Evolutionary conservation across 2,113 vertebrate species (phyloP), one percentile per base, ranked within the genome.

Genomic region (Progne subis): DNA sequence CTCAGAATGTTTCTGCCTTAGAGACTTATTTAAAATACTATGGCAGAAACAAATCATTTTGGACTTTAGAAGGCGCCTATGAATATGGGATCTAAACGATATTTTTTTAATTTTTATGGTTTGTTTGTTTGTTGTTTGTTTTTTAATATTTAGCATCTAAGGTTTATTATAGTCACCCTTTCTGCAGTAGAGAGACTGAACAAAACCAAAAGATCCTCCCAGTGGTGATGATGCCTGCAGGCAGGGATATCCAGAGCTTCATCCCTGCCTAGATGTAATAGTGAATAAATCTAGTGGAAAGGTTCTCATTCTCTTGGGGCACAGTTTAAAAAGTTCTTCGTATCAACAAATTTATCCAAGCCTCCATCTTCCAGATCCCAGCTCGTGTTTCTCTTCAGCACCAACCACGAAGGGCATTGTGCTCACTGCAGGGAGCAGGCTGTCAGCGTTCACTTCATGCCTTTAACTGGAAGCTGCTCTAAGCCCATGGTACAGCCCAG

Each of bases 401-500:
- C 3, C 34, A 63, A 12, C 11, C 6, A 9, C 0, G 0, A 9
- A 21, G 6, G 28, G 28, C 26, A 56, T 14, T 2, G 0, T 12
- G 34, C 24, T 71, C 4, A 6, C 34, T 47, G 61, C 2, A 2
- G 11, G 32, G 32, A 82, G 43, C 0, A 0, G 28, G 19, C 25
- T 64, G n/a, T 10, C 63, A 41, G 41, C 2, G 2, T 18, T 80
- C 3, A 1, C 28, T 49, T 69, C 2, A 1, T 50, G 19, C 13
- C 77, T 74, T 78, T 16, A 44, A 6, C 14, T 91, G 63, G 37
- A 88, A 94, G 15, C 26, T 90, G 18, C 32, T 78, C 52, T 55
- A 63, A 77, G 46, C 9, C 31, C 76, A 49, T 2, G 5, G 19
- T 14, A 50, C 2, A 15, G n/a, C 25, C 31, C 55, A 83, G n/a